Evolutionary conservation across 2,113 vertebrate species (phyloP).

Genomic region (Bambusicola thoracicus): DNA sequence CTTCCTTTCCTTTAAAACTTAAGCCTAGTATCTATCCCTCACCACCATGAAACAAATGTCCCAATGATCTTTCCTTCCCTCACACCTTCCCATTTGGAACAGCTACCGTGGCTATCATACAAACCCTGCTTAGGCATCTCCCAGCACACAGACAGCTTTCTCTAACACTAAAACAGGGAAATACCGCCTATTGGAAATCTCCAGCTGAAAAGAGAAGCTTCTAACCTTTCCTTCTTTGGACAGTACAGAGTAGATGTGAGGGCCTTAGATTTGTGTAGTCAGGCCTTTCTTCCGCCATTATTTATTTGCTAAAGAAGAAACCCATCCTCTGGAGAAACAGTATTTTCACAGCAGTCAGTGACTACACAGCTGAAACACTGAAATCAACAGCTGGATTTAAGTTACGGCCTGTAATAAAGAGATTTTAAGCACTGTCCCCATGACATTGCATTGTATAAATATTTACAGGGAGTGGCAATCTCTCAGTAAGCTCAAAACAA

Average conservation of each 20-base stretch:
- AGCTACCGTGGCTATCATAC: not conserved
- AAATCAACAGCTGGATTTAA: not conserved
- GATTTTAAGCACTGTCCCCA: not conserved
- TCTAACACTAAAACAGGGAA: not conserved
- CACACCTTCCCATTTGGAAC: not conserved
- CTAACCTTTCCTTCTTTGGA: not conserved
- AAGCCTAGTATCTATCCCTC: not conserved
- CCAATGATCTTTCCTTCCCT: not conserved
- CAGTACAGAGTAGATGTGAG: not conserved
- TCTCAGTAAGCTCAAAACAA: not conserved
- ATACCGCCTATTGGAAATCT: not conserved
- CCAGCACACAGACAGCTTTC: not conserved
- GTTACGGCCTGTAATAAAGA: not conserved
- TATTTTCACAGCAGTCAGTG: not conserved
- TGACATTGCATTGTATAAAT: conserved; percentile 25
- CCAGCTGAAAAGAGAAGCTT: conserved; percentile 1
- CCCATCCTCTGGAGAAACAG: not conserved
- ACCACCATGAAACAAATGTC: not conserved
- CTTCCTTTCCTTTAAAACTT: not conserved
- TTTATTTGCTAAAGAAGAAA: not conserved
- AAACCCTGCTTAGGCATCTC: not conserved
- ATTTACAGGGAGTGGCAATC: conserved; percentile 51
- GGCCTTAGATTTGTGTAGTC: not conserved
- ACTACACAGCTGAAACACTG: not conserved
- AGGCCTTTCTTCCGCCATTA: not conserved